Percentiles rank a stretch among this genome's conserved stretches.
Conservation (phyloP, 1,140 invertebrate genomes). For the Drosophila saltans region DNA sequence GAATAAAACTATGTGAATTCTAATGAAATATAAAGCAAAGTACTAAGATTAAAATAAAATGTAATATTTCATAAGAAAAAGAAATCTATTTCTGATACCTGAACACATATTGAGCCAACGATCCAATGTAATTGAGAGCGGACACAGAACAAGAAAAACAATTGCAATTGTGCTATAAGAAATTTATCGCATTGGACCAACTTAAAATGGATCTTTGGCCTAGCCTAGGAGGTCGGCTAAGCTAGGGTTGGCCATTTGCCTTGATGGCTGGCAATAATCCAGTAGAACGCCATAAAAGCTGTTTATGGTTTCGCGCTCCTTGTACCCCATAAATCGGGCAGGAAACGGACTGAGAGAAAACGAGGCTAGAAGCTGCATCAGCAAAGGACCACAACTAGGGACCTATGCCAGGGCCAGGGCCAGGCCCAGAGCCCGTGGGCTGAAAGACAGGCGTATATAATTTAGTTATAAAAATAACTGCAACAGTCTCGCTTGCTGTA, state of each 20-base stretch:
- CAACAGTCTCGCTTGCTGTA: slow-evolving; percentile 52
- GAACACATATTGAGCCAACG: slow-evolving; percentile 38
- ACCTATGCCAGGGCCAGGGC: neutral
- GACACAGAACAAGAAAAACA: slow-evolving; percentile 43
- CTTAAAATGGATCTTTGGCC: slow-evolving; percentile 53
- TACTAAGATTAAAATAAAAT: neutral
- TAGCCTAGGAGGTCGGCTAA: neutral
- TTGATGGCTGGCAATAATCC: slow-evolving; percentile 62
- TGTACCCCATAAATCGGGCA: slow-evolving; percentile 76
- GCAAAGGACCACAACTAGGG: slow-evolving; percentile 13
- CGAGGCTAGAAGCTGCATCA: neutral
- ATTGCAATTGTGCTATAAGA: slow-evolving; percentile 67
- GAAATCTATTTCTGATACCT: neutral
- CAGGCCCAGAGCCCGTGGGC: slow-evolving; percentile 30
- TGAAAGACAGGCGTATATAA: slow-evolving; percentile 73
- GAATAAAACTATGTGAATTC: neutral
- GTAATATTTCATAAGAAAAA: neutral
- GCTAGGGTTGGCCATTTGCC: slow-evolving; percentile 11
- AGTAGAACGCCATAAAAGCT: slow-evolving; percentile 82
- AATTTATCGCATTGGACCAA: slow-evolving; percentile 72
- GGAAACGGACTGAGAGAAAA: slow-evolving; percentile 48
- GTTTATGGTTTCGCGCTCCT: slow-evolving; percentile 83
- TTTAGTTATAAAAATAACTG: slow-evolving; percentile 83
- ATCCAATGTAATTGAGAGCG: slow-evolving; percentile 50
- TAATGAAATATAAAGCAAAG: neutral